A percentile compares a stretch with the other conserved stretches of the same genome.
These are phyloP conservation scores for Galeruca laticollis DNA, from an alignment of 2,888 invertebrate species.

Conservation along the genomic window DNA sequence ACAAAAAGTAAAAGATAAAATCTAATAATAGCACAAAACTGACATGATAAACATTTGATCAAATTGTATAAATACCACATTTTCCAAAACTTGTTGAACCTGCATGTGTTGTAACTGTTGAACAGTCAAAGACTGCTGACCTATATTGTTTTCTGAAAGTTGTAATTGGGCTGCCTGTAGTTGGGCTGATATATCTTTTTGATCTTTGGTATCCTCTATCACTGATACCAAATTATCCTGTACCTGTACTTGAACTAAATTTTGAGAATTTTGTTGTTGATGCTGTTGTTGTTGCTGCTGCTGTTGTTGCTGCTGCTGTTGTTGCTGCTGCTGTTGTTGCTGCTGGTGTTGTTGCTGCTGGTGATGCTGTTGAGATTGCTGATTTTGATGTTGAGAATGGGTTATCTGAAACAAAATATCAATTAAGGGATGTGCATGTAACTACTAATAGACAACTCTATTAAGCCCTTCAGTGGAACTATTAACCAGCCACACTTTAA, in stretches of 20 bases:
- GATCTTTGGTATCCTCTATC: slow-evolving; percentile 65
- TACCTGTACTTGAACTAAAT: slow-evolving; percentile 66
- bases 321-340: slow-evolving; percentile 56
- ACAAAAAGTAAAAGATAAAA: neutral
- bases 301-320: slow-evolving; percentile 58
- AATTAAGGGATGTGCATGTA: no score
- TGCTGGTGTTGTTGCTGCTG: slow-evolving; percentile 41
- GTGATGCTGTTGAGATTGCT: slow-evolving; percentile 27
- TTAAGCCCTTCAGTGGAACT: no score
- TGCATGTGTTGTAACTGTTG: slow-evolving; percentile 65
- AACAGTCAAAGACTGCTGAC: slow-evolving; percentile 62
- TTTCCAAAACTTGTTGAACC: slow-evolving; percentile 72
- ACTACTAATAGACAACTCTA: no score
- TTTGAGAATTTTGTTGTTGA: slow-evolving; percentile 62
- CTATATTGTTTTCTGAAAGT: slow-evolving; percentile 69
- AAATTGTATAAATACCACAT: slow-evolving; percentile 55
- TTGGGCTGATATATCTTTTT: slow-evolving; percentile 62
- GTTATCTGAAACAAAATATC: slow-evolving; percentile 31
- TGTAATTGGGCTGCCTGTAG: slow-evolving; percentile 68
- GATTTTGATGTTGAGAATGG: slow-evolving; percentile 32
- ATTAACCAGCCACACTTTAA: no score
- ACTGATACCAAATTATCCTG: slow-evolving; percentile 66
- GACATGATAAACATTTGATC: no score
- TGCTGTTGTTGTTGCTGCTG: slow-evolving; percentile 55
- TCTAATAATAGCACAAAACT: neutral